phyloP scores from a whole-genome alignment of 2,888 invertebrate species.

The Cantharis nigra region DNA sequence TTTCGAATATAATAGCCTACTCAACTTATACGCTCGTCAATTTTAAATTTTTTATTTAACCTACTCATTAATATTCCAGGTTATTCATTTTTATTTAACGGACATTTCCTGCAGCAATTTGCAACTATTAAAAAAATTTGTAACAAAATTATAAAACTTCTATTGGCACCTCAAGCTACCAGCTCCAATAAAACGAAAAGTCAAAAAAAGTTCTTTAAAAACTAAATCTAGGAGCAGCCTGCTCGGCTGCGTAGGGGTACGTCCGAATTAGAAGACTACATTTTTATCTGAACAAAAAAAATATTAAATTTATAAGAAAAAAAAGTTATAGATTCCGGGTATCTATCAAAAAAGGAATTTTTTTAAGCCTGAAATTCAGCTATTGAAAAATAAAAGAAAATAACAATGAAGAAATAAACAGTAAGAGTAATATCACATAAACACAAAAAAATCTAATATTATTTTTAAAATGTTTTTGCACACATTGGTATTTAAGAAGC shows the following conservation, averaged over 20 bases:
- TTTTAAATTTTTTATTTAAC: not conserved
- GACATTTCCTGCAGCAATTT: not conserved
- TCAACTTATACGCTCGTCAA: conserved; percentile 24
- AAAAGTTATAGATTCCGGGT: too few species aligned
- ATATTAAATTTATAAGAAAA: too few species aligned
- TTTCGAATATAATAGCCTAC: conserved; percentile 38
- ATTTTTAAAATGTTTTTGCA: too few species aligned
- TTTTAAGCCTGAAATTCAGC: too few species aligned
- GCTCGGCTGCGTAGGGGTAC: not conserved
- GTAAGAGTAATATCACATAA: too few species aligned
- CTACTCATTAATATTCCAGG: not conserved
- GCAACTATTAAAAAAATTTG: not conserved
- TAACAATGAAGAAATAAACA: too few species aligned
- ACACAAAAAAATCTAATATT: too few species aligned
- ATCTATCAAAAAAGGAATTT: too few species aligned
- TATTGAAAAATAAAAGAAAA: too few species aligned
- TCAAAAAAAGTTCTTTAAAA: not conserved
- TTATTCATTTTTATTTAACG: not conserved
- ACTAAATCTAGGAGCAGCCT: not conserved
- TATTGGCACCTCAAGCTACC: not conserved
- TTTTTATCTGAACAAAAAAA: too few species aligned
- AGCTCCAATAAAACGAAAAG: not conserved
- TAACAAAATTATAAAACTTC: not conserved
- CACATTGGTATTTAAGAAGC: too few species aligned
- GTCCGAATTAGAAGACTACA: not conserved